Base-by-base conservation (phyloP, 2,888 invertebrate genomes). In the Epirrhoe tristata region DNA sequence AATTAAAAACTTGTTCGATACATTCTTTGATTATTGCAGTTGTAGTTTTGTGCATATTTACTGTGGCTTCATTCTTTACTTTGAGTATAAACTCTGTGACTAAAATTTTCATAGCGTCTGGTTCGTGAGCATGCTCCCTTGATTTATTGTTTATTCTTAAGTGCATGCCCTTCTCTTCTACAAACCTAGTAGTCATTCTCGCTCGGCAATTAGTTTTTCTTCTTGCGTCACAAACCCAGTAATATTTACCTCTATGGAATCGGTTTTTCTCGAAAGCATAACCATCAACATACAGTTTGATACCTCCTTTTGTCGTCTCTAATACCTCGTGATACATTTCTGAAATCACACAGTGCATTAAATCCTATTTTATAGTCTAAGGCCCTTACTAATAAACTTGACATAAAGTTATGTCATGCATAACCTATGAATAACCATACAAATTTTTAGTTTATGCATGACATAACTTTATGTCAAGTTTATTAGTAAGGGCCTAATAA, bases 281-380 rank as follows among this genome's bases (percentile, higher is more conserved):
- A 48, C 54, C 54, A 6, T 61, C 17, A 12, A 54, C 17, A 17
- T 61, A 34, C 48, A 61, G n/a, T 54, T 61, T 61, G 34, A 54
- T 54, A 5, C 60, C 60, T 34, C 60, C 60, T 61, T 24, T 60
- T 14, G 32, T 5, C 16, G 60, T 46, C 34, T 61, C 60, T 34
- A 54, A 61, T 1, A 61, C 10, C 6, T 46, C 34, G 17, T 16
- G 54, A 34, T 54, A 14, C 6, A 31, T 34, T 51, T 51, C 51
- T 51, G 17, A 5, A 46, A 14, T 6, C 5, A 46, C 46, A 46
- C 46, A 14, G 14, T 46, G n/a, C 6, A 8, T 36, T 36, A 7
- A 34, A 32, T 32, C 3, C 3, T 32, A 32, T 32, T 3, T 5
- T 32, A 6, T 32, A 32, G 32, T 6, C 32, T 6, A n/a, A n/a